phyloP scores from a whole-genome alignment of 1,140 invertebrate genomes.

The Drosophila lini region DNA sequence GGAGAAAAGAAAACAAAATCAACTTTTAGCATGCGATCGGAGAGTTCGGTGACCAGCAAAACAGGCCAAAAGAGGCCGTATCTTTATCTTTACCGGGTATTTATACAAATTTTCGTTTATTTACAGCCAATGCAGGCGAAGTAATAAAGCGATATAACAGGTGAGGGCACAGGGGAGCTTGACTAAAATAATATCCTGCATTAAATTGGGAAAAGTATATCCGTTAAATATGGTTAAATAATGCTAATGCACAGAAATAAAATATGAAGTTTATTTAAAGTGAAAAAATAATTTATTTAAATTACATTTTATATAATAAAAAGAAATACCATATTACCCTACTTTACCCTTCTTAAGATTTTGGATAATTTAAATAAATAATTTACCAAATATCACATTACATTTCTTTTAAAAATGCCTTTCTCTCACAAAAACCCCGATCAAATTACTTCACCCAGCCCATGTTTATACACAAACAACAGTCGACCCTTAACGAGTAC shows the following conservation, averaged over 20 bases:
- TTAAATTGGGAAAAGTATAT: constrained; percentile 1
- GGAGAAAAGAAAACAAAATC: constrained; percentile 47
- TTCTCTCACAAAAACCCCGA: neutral
- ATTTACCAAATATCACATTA: no score
- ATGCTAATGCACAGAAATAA: neutral
- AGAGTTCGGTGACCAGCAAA: constrained; percentile 65
- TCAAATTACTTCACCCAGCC: constrained; percentile 19
- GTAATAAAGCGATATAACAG: constrained; percentile 16
- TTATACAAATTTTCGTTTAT: constrained; percentile 51
- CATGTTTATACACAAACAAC: constrained; percentile 32
- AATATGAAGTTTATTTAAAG: no score
- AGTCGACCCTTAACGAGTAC: constrained; percentile 20
- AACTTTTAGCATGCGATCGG: constrained; percentile 63
- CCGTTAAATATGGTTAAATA: neutral
- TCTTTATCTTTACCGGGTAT: constrained; percentile 52
- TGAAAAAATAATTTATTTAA: no score
- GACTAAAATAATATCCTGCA: constrained; percentile 17
- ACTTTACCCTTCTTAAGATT: neutral
- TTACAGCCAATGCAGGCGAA: constrained; percentile 18
- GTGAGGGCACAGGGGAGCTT: neutral
- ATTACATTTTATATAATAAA: no score
- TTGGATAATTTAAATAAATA: neutral
- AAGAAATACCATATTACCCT: no score
- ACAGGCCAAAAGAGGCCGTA: constrained; percentile 45
- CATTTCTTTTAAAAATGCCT: neutral